Conservation (phyloP, 2,888 invertebrate genomes). For the Pocota personata region DNA sequence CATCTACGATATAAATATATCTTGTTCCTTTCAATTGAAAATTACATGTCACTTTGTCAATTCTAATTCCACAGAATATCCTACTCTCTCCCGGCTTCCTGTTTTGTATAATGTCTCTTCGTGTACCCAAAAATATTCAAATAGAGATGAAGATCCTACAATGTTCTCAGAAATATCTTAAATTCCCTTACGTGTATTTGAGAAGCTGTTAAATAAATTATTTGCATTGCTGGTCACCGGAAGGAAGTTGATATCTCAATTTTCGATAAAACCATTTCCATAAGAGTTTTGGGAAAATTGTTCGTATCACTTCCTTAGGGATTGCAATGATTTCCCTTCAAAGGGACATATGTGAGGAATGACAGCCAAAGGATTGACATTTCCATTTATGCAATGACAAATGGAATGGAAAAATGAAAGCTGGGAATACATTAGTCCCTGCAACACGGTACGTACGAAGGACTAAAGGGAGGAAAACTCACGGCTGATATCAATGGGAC, state of each 20-base stretch:
- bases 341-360: conserved; percentile 4
- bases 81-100: background rate
- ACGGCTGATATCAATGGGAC: background rate
- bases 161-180: background rate
- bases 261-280: conserved; percentile 17
- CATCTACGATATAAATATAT: background rate
- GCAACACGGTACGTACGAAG: background rate
- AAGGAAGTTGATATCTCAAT: conserved; percentile 10
- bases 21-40: conserved; percentile 25
- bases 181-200: conserved; percentile 28
- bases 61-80: conserved; percentile 4
- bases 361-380: conserved; percentile 42
- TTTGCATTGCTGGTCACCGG: conserved; percentile 31
- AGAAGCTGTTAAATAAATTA: conserved; percentile 37
- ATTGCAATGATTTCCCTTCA: conserved; percentile 1
- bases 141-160: background rate
- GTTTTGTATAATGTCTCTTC: background rate
- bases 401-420: conserved; percentile 26
- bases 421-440: background rate
- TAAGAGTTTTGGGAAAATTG: conserved; percentile 1
- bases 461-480: background rate
- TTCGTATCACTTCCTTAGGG: background rate
- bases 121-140: background rate
- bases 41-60: conserved; percentile 17
- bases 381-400: conserved; percentile 51